Evolutionary conservation across 2,797 vertebrate species (phyloP), one percentile per base, ranked within the genome.

Genomic region (Rhabdophis nuchalis): DNA sequence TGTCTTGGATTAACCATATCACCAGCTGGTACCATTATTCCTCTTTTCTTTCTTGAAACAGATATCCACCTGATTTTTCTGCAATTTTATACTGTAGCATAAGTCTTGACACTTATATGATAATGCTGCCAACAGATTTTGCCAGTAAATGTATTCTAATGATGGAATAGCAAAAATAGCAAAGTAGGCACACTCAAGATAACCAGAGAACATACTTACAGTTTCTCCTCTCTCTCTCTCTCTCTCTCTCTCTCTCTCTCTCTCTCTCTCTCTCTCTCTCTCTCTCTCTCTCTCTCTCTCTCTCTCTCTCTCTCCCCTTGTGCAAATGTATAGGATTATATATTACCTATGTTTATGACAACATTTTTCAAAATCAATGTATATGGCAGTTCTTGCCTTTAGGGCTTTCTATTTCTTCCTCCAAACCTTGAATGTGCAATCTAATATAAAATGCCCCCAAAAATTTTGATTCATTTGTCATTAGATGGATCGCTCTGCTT

Each of bases 351-450:
- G 87, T 25, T 82, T 7, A 82, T 1, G 32, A 60, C 54, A 93
- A 25, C 6, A 90, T 86, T 89, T 95, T 93, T 94, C 58, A 93
- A 46, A 82, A 82, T 60, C 86, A 87, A 85, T 93, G 93, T 87
- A 85, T 93, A 92, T 93, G 94, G 95, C 92, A 93, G 61, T 93
- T 94, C 93, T 93, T 95, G 86, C 93, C 95, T 95, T 88, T 23
- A 92, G 50, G 86, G 89, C 93, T 94, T 95, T 95, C 77, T 18
- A 89, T 52, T 90, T 95, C 36, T 61, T 95, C 90, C 82, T 41
- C 27, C 88, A 87, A 56, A n/a, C 50, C 91, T 92, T 93, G 90
- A 46, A 92, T 27, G 93, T 92, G 85, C 16, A 93, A 18, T 46
- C 60, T 54, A 87, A 50, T 85, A 92, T 90, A 29, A 93, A 64